Evolutionary conservation across 2,888 invertebrate genomes (phyloP), one percentile per base, ranked within the genome.

Genomic region (Lochmaea crataegi): DNA sequence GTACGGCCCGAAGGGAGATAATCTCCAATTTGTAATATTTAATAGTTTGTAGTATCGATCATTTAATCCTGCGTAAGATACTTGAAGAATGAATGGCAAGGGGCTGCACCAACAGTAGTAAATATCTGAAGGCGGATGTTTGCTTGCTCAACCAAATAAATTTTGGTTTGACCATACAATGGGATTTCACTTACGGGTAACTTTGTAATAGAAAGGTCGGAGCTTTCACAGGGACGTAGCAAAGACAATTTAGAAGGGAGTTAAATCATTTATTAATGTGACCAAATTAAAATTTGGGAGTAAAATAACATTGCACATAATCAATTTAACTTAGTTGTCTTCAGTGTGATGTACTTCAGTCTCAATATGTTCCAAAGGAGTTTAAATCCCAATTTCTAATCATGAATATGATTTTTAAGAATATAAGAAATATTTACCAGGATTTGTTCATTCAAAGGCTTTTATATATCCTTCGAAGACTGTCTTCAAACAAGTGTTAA

Each of bases 101-200:
- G 75, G 77, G 76, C 68, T 72, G 74, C 69, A 76, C 76, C 72
- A 76, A 42, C 75, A 73, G 76, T 74, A 69, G 75, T 75, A 77
- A 74, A 77, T 72, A 71, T 76, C 77, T 78, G 76, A 83, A 83
- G 81, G 79, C 80, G 82, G 83, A 83, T 83, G 83, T 83, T 79
- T 81, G 82, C 80, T 78, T 79, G 76, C 78, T 79, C 78, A 79
- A 76, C 79, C 82, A 78, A 77, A 77, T 77, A 80, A 76, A 76
- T 80, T 79, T 78, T 78, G 76, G 80, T 75, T 73, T 76, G 66
- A 73, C 76, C 77, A 76, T 76, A 77, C 75, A 78, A 78, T 66
- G 70, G 71, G 72, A 78, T 79, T 80, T 79, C 76, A 78, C 79
- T 81, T 80, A 75, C 73, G 77, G 81, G 79, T 80, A 79, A 78